Percentiles rank a stretch among this genome's conserved stretches.
phyloP scores from a whole-genome alignment of 1,140 invertebrate genomes.

The Bathynomus jamesi region DNA sequence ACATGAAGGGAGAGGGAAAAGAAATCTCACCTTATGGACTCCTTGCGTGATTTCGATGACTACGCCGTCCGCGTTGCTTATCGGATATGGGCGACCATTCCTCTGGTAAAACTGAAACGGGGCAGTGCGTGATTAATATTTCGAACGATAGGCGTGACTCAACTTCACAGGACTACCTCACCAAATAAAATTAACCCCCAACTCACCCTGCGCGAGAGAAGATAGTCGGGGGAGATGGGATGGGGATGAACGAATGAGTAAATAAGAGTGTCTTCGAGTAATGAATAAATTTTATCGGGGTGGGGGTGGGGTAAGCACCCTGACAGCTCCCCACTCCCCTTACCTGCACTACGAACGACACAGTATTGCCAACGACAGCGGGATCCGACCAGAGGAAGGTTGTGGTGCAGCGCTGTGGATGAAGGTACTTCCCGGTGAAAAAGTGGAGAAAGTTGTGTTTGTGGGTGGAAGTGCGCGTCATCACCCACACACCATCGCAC shows the following conservation, averaged over 20 bases:
- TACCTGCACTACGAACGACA: conserved; percentile 75
- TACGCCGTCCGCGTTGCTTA: not conserved
- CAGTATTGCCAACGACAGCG: conserved; percentile 73
- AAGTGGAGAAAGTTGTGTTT: conserved; percentile 81
- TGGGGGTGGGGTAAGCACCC: too few relatives aligned
- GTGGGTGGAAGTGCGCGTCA: conserved; percentile 40
- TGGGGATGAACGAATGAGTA: too few relatives aligned
- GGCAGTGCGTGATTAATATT: too few relatives aligned
- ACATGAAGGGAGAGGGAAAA: too few relatives aligned
- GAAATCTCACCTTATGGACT: not conserved
- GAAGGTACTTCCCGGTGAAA: conserved; percentile 81
- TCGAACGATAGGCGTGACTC: too few relatives aligned
- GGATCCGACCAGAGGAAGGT: conserved; percentile 80
- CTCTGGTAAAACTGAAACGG: not conserved
- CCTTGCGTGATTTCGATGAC: not conserved
- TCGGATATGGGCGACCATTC: not conserved
- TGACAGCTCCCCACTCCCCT: too few relatives aligned
- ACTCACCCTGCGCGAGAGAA: too few relatives aligned
- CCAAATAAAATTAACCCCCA: too few relatives aligned
- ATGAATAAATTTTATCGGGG: too few relatives aligned
- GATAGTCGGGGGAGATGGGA: too few relatives aligned
- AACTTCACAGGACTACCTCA: too few relatives aligned
- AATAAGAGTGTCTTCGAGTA: too few relatives aligned
- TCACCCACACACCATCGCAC: conserved; percentile 21
- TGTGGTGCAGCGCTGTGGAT: conserved; percentile 76